Evolutionary conservation across 2,113 vertebrate genomes (phyloP).

Genomic region (Aphyosemion australe): DNA sequence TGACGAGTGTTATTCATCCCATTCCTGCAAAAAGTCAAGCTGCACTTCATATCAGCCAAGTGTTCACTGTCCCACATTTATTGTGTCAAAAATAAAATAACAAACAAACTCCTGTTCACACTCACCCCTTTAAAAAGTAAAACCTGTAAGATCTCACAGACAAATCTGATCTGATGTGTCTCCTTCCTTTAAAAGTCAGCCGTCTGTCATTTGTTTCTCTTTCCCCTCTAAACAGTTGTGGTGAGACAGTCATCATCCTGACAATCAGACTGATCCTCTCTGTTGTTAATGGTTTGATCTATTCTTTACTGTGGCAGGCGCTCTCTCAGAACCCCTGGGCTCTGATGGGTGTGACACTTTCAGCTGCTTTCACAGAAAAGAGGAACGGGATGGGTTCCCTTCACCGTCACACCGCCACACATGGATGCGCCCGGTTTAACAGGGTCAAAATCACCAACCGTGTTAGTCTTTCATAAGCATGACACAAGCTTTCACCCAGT

Average conservation of each 20-base stretch:
- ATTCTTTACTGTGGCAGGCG: slow-evolving; percentile 26
- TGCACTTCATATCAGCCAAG: slow-evolving; percentile 14
- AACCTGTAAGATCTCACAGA: slow-evolving; percentile 1
- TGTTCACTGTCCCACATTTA: slow-evolving; percentile 12
- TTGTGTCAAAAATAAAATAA: slow-evolving; percentile 9
- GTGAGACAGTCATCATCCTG: slow-evolving; percentile 24
- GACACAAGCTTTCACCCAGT: slow-evolving; percentile 1
- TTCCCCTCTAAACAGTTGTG: slow-evolving; percentile 31
- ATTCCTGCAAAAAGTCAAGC: slow-evolving; percentile 43
- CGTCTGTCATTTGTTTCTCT: slow-evolving; percentile 10
- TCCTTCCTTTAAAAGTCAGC: slow-evolving; percentile 1
- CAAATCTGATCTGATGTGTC: slow-evolving; percentile 17
- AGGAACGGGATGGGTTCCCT: neutral
- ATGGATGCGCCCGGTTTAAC: neutral
- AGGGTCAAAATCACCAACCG: neutral
- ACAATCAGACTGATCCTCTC: slow-evolving; percentile 30
- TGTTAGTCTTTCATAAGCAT: neutral
- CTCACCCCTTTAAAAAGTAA: slow-evolving; percentile 9
- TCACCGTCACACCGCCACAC: neutral
- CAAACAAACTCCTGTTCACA: slow-evolving; percentile 7
- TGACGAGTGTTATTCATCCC: slow-evolving; percentile 26
- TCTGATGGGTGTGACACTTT: slow-evolving; percentile 4
- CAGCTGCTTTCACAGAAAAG: slow-evolving; percentile 16
- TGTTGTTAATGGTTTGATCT: slow-evolving; percentile 31
- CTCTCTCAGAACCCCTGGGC: slow-evolving; percentile 15